Percentiles rank a stretch among this genome's conserved stretches.
phyloP scores from a whole-genome alignment of 2,797 vertebrate genomes.

The Gallinago nigripennis region DNA sequence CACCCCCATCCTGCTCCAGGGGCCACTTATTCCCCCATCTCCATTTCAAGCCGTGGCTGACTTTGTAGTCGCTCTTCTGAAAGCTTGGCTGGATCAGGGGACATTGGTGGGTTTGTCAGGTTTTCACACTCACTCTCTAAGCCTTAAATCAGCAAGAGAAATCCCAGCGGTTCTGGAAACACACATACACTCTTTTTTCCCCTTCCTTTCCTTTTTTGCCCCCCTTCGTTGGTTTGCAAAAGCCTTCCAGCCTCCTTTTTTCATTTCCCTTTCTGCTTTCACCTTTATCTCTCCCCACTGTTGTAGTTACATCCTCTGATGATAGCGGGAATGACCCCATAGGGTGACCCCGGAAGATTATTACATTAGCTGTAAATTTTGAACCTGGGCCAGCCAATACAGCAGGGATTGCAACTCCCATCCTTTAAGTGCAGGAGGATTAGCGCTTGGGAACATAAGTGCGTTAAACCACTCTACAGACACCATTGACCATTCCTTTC shows the following conservation, averaged over 20 bases:
- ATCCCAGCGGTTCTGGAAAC: not conserved
- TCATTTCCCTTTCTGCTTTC: conserved; percentile 11
- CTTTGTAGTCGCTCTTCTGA: not conserved
- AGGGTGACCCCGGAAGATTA: conserved; percentile 16
- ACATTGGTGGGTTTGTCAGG: not conserved
- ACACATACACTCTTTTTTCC: not conserved
- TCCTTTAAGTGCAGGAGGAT: conserved; percentile 70
- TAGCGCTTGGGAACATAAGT: conserved; percentile 25
- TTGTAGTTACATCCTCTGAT: conserved; percentile 22
- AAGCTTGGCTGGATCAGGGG: not conserved
- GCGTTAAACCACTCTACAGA: conserved; percentile 48
- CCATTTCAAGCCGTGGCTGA: rapidly evolving
- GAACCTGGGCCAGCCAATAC: conserved; percentile 11
- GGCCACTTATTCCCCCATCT: not conserved
- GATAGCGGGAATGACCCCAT: conserved; percentile 24
- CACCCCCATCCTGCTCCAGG: rapidly evolving
- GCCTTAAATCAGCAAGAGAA: conserved; percentile 24
- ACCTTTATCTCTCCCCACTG: conserved; percentile 12
- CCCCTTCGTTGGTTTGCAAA: not conserved
- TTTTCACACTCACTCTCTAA: not conserved
- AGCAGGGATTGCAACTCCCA: conserved; percentile 40
- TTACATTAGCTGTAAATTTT: conserved; percentile 51
- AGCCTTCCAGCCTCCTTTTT: not conserved
- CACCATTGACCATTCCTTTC: conserved; percentile 10
- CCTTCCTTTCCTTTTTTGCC: not conserved